These are phyloP conservation scores for Drosophila stalkeri DNA, from an alignment of 2,888 invertebrate species.

Conservation along the genomic window DNA sequence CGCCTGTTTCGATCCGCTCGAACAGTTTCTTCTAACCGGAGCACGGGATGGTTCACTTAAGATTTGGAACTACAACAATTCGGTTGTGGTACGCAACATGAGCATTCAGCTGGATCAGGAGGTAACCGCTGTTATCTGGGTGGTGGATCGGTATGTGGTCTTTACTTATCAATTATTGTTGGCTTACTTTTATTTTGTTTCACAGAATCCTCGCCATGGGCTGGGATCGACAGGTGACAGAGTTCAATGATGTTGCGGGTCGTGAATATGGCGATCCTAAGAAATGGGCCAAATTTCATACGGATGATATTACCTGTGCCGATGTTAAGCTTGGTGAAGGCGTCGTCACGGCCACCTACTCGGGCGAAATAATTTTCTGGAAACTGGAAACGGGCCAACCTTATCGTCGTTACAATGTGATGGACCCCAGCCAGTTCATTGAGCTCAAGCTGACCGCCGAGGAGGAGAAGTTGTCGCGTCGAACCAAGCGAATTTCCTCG, in stretches of 20 bases:
- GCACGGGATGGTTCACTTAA: conserved; percentile 91
- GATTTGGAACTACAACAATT: conserved; percentile 94
- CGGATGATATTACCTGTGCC: conserved; percentile 91
- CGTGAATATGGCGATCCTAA: conserved; percentile 87
- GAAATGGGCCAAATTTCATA: conserved; percentile 90
- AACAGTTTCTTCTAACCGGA: conserved; percentile 91
- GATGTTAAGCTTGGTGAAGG: conserved; percentile 89
- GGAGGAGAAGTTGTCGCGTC: conserved; percentile 44
- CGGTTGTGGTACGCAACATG: conserved; percentile 90
- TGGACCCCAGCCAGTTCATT: conserved; percentile 83
- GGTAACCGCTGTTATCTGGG: conserved; percentile 87
- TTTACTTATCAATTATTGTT: background rate
- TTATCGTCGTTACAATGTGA: conserved; percentile 86
- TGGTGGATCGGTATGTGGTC: conserved; percentile 86
- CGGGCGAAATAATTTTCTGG: conserved; percentile 93
- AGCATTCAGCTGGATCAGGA: conserved; percentile 87
- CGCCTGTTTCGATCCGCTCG: conserved; percentile 88
- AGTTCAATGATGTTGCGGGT: conserved; percentile 87
- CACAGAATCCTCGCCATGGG: conserved; percentile 91
- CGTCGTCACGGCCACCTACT: conserved; percentile 90
- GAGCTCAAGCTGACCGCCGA: conserved; percentile 70
- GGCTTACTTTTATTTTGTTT: background rate
- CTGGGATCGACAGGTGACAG: conserved; percentile 91
- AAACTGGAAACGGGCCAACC: conserved; percentile 92
- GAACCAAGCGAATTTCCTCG: conserved; percentile 41